Evolutionary conservation across 2,888 invertebrate genomes (phyloP).

Genomic region (Melinaea menophilus): DNA sequence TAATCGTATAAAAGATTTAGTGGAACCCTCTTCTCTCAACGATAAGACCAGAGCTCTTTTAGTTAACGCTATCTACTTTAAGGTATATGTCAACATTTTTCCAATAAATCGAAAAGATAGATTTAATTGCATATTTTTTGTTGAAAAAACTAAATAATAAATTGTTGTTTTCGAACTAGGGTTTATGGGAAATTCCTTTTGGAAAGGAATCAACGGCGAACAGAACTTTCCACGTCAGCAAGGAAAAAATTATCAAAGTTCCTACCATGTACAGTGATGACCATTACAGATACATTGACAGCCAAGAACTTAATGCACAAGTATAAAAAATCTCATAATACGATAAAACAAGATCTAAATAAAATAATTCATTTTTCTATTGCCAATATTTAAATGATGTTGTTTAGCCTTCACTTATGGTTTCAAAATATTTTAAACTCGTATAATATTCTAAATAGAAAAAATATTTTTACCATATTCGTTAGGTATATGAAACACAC

Average conservation of each 20-base stretch:
- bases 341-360: too few species aligned
- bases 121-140: not conserved
- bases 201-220: constrained; percentile 69
- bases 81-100: constrained; percentile 57
- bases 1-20: constrained; percentile 71
- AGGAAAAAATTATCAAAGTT: constrained; percentile 75
- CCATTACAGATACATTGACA: constrained; percentile 59
- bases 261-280: constrained; percentile 81
- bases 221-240: constrained; percentile 80
- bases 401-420: too few species aligned
- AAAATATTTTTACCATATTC: not conserved
- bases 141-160: not conserved
- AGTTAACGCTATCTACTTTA: constrained; percentile 92
- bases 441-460: too few species aligned
- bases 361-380: too few species aligned
- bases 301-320: constrained; percentile 55
- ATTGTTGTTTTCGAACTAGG: constrained; percentile 46
- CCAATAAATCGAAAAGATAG: not conserved
- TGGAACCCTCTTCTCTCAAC: constrained; percentile 74
- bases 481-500: not conserved
- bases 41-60: constrained; percentile 80
- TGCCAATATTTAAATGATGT: too few species aligned
- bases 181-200: constrained; percentile 84
- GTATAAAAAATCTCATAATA: constrained; percentile 34
- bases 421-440: too few species aligned